Percentiles rank a stretch among this genome's conserved stretches.
Conservation (phyloP, 2,113 vertebrate species). For the Rhodinocichla rosea region DNA sequence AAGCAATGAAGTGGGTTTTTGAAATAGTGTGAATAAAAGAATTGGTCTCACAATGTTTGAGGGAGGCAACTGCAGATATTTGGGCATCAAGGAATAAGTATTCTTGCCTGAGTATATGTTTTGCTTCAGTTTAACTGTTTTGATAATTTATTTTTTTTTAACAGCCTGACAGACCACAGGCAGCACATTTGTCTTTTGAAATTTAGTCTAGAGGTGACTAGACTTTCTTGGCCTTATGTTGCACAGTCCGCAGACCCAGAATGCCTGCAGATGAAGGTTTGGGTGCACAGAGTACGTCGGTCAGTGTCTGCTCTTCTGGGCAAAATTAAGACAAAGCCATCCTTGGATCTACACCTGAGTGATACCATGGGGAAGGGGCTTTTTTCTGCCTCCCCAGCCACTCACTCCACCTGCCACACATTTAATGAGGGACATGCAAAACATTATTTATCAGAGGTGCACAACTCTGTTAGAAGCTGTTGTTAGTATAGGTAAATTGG, state of each 20-base stretch:
- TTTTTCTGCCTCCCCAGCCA: background rate
- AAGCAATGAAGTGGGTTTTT: background rate
- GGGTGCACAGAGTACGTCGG: rapidly evolving
- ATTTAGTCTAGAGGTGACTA: background rate
- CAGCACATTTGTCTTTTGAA: background rate
- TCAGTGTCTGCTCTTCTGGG: background rate
- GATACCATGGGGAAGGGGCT: background rate
- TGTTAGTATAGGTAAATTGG: background rate
- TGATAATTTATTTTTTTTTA: background rate
- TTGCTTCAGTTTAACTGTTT: background rate
- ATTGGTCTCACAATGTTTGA: background rate
- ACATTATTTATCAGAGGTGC: background rate
- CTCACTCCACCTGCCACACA: background rate
- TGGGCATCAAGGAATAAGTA: background rate
- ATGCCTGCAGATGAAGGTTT: background rate
- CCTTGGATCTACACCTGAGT: background rate
- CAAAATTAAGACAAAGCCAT: background rate
- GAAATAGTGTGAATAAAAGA: background rate
- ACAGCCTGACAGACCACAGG: background rate
- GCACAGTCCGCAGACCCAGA: background rate
- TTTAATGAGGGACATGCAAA: background rate
- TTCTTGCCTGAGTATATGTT: background rate
- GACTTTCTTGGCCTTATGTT: background rate
- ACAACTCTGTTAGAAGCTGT: background rate
- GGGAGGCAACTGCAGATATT: background rate